Evolutionary conservation across 64 coral and sea anemone genomes (phyloP).

Genomic region (Orbicella faveolata): DNA sequence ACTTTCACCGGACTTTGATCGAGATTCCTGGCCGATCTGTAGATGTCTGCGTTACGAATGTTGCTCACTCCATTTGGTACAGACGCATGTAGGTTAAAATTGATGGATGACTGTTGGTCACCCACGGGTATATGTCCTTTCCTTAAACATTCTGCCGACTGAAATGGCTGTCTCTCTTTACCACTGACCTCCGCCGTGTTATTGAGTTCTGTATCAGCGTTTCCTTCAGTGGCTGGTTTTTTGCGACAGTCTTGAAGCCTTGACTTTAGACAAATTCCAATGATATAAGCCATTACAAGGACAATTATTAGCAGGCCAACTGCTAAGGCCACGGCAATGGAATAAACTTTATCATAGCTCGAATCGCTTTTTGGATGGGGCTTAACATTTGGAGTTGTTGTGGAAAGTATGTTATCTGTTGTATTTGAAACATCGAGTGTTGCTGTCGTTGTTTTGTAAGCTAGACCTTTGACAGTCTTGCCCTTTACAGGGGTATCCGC

Average conservation of each 20-base stretch:
- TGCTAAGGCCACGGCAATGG: background rate
- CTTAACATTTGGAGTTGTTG: background rate
- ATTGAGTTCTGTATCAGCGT: background rate
- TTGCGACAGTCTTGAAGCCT: background rate
- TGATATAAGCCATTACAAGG: background rate
- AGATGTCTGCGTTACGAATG: background rate
- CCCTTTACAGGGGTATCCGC: background rate
- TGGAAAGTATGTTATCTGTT: background rate
- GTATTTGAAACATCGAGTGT: background rate
- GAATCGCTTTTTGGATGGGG: background rate
- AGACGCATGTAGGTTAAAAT: background rate
- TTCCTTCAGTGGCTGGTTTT: background rate
- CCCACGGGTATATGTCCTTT: no score
- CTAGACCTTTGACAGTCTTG: background rate
- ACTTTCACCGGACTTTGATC: slow-evolving; percentile 4
- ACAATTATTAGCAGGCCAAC: slow-evolving; percentile 2
- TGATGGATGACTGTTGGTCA: background rate
- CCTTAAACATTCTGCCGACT: background rate
- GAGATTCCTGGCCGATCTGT: background rate
- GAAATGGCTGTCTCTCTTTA: background rate
- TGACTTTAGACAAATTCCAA: background rate
- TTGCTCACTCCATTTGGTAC: background rate
- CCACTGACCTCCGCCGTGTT: background rate
- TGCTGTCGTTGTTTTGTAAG: background rate
- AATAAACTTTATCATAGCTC: background rate